Conservation (phyloP, 1,140 invertebrate species). For the Bombus cullumanus region DNA sequence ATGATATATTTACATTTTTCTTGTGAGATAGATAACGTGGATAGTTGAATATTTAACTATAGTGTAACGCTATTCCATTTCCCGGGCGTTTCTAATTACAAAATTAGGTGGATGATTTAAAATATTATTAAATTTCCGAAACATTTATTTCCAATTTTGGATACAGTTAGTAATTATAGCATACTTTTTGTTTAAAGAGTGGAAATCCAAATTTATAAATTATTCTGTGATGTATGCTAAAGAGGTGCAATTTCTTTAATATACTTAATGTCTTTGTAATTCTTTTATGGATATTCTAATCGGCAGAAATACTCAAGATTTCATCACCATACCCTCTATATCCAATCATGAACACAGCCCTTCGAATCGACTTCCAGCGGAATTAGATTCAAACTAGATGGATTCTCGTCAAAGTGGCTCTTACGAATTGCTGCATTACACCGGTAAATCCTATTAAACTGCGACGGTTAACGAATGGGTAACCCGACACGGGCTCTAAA, state of each 20-base stretch:
- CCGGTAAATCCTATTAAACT: conserved; percentile 47
- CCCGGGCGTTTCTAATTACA: too few species aligned
- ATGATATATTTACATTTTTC: neutral
- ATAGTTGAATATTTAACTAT: neutral
- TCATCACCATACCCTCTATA: neutral
- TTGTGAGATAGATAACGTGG: neutral
- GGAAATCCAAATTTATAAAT: too few species aligned
- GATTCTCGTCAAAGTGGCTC: conserved; percentile 30
- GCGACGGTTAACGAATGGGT: conserved; percentile 40
- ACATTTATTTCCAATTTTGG: too few species aligned
- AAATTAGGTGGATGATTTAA: too few species aligned
- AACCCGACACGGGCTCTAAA: conserved; percentile 44
- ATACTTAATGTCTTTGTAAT: too few species aligned
- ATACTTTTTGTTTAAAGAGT: too few species aligned
- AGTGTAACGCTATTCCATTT: too few species aligned
- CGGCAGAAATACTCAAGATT: neutral
- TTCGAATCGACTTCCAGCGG: neutral
- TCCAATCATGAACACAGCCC: neutral
- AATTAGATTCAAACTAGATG: conserved; percentile 38
- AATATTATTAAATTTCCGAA: too few species aligned
- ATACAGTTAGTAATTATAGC: too few species aligned
- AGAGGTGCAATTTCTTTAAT: too few species aligned
- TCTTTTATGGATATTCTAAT: neutral
- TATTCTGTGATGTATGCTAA: too few species aligned
- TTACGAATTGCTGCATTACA: conserved; percentile 19